Conservation (phyloP, 1,140 invertebrate genomes). For the Holotrichia oblita region DNA sequence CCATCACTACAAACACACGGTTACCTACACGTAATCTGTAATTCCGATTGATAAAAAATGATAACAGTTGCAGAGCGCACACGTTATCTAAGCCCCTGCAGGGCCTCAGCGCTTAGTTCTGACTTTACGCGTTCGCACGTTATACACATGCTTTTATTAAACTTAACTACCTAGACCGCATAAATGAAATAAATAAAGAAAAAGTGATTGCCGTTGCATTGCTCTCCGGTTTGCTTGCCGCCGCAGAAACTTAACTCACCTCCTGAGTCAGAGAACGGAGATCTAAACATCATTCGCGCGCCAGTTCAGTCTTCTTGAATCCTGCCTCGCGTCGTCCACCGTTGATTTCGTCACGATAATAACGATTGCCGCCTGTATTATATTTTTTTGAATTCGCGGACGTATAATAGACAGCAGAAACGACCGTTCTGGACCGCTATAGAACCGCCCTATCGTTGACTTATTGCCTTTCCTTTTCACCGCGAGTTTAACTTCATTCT, state of each 20-base stretch:
- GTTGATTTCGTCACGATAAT: slow-evolving; percentile 33
- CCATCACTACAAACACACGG: too few species aligned
- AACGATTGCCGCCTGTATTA: not conserved
- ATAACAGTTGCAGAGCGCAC: slow-evolving; percentile 33
- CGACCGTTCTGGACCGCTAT: not conserved
- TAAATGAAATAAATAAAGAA: slow-evolving; percentile 8
- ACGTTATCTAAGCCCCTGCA: slow-evolving; percentile 3
- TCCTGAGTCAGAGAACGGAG: slow-evolving; percentile 34
- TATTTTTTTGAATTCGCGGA: slow-evolving; percentile 5
- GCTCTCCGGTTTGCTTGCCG: not conserved
- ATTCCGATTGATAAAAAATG: slow-evolving; percentile 32
- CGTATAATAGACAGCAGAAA: slow-evolving; percentile 11
- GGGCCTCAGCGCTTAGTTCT: not conserved
- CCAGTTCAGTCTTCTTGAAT: slow-evolving; percentile 24
- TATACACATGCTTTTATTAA: slow-evolving; percentile 23
- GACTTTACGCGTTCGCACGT: slow-evolving; percentile 26
- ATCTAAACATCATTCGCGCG: slow-evolving; percentile 26
- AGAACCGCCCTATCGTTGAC: not conserved
- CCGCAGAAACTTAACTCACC: slow-evolving; percentile 27
- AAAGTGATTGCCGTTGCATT: slow-evolving; percentile 33
- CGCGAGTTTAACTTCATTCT: not conserved
- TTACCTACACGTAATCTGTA: slow-evolving; percentile 25
- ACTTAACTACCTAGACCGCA: slow-evolving; percentile 13
- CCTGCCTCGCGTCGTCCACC: not conserved
- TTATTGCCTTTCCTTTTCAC: slow-evolving; percentile 1